A percentile compares a stretch with the other conserved stretches of the same genome.
phyloP scores from a whole-genome alignment of 1,140 invertebrate species.

The Hypsibius dujardini region DNA sequence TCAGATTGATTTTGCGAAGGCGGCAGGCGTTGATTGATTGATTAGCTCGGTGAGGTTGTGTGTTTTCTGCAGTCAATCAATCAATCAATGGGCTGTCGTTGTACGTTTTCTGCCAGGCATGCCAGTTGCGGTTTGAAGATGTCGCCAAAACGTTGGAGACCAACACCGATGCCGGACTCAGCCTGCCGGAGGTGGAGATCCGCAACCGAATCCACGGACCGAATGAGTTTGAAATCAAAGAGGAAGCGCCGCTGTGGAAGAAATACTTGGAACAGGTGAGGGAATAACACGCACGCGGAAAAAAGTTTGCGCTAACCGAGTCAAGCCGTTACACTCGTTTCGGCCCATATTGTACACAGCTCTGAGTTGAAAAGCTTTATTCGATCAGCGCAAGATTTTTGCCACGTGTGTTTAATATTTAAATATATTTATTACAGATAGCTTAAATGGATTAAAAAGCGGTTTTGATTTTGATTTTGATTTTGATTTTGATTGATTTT shows the following conservation, averaged over 20 bases:
- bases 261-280: conserved; percentile 79
- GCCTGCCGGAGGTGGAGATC: conserved; percentile 62
- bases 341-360: conserved; percentile 17
- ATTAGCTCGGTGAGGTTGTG: no score
- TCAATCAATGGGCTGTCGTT: no score
- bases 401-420: neutral
- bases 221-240: conserved; percentile 83
- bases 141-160: conserved; percentile 58
- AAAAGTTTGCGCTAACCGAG: conserved; percentile 17
- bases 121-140: conserved; percentile 48
- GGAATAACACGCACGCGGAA: neutral
- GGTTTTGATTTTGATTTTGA: no score
- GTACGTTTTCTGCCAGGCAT: conserved; percentile 36
- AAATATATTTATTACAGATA: conserved; percentile 20
- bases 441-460: no score
- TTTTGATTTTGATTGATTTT: no score
- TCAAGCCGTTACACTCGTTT: conserved; percentile 20
- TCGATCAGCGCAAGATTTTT: neutral
- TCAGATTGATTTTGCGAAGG: no score
- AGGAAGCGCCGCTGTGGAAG: conserved; percentile 84
- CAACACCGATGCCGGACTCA: conserved; percentile 57
- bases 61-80: no score
- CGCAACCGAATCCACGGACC: conserved; percentile 53
- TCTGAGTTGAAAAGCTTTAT: neutral
- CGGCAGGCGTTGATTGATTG: no score